A percentile compares a stretch with the other conserved stretches of the same genome.
Conservation (phyloP, 2,797 vertebrate genomes). For the Numenius phaeopus region DNA sequence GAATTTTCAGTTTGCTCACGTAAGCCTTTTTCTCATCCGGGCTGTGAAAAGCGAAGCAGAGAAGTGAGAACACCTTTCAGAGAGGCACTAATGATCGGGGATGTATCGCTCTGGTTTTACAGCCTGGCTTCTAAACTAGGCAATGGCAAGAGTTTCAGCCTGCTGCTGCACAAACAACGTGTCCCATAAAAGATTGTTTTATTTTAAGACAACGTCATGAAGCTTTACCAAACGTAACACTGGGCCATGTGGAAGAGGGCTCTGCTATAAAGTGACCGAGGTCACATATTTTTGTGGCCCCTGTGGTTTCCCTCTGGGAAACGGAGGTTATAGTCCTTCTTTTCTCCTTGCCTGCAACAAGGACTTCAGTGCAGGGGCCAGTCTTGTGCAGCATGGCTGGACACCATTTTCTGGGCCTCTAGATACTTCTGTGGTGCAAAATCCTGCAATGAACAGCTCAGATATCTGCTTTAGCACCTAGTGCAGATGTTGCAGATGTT, state of each 20-base stretch:
- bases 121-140: constrained; percentile 26
- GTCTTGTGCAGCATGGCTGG: neutral
- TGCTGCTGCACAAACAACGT: neutral
- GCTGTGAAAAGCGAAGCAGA: constrained; percentile 17
- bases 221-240: neutral
- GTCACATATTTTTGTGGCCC: neutral
- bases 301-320: neutral
- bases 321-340: neutral
- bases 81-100: constrained; percentile 8
- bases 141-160: neutral
- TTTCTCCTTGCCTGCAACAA: neutral
- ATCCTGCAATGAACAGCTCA: neutral
- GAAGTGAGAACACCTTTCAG: constrained; percentile 15
- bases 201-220: neutral
- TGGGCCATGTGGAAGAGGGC: neutral
- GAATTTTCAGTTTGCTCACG: constrained; percentile 31
- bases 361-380: neutral
- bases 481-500: neutral
- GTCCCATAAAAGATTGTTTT: neutral
- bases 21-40: neutral
- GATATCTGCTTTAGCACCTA: fast-evolving
- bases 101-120: neutral
- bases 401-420: neutral
- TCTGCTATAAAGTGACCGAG: neutral
- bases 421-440: neutral